These are phyloP conservation scores for Drosophila cyrtoloma DNA, from an alignment of 2,888 invertebrate genomes.

Conservation along the genomic window DNA sequence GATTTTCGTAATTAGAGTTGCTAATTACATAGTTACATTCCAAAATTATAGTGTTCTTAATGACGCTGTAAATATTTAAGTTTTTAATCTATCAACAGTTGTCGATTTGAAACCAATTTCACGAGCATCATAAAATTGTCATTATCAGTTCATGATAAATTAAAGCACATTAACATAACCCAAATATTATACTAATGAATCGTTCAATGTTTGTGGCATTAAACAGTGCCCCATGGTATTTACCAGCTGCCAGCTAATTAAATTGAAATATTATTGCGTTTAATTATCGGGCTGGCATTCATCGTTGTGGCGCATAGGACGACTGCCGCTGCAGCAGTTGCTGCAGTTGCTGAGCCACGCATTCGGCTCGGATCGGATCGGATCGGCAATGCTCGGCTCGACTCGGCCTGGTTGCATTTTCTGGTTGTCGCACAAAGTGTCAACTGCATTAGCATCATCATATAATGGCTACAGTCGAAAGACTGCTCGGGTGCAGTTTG, in stretches of 20 bases:
- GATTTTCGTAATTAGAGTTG: too few species aligned
- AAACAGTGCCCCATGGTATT: slow-evolving; percentile 50
- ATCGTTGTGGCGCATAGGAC: not conserved
- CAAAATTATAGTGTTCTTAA: not conserved
- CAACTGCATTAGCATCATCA: slow-evolving; percentile 79
- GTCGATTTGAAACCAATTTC: slow-evolving; percentile 9
- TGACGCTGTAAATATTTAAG: not conserved
- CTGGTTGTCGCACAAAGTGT: slow-evolving; percentile 70
- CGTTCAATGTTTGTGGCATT: slow-evolving; percentile 41
- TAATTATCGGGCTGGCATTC: slow-evolving; percentile 56
- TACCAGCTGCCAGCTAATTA: slow-evolving; percentile 75
- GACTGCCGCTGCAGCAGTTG: slow-evolving; percentile 17
- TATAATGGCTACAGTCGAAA: slow-evolving; percentile 71
- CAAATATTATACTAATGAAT: slow-evolving; percentile 61
- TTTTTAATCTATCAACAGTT: slow-evolving; percentile 16
- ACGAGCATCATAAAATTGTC: slow-evolving; percentile 38
- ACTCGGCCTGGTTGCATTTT: slow-evolving; percentile 48
- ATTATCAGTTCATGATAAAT: slow-evolving; percentile 51
- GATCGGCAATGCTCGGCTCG: slow-evolving; percentile 5
- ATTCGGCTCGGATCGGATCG: slow-evolving; percentile 28
- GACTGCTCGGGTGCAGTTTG: slow-evolving; percentile 41
- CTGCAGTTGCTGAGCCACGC: slow-evolving; percentile 31
- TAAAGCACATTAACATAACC: slow-evolving; percentile 50
- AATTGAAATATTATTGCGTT: slow-evolving; percentile 78
- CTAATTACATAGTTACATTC: too few species aligned